Evolutionary conservation across 1,140 invertebrate genomes (phyloP).

Genomic region (Plectus sambesii): DNA sequence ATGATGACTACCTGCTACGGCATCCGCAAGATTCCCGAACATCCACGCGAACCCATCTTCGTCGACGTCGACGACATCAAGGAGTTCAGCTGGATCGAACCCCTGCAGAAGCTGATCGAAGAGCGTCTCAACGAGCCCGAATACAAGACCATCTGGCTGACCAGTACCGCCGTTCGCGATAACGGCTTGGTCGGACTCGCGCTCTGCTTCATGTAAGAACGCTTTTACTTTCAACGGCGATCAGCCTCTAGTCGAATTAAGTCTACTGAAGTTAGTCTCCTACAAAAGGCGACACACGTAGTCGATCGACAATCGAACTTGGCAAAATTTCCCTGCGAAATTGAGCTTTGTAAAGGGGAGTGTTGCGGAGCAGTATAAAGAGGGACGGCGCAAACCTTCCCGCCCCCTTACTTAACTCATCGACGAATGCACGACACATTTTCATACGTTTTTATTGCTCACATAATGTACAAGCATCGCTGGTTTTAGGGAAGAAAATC

Average conservation of each 20-base stretch:
- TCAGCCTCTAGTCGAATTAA: slow-evolving; percentile 51
- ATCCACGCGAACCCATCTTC: slow-evolving; percentile 37
- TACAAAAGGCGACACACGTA: too few relatives aligned
- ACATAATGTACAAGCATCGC: slow-evolving; percentile 13
- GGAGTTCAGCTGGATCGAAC: slow-evolving; percentile 63
- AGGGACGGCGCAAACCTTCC: too few relatives aligned
- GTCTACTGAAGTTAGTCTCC: too few relatives aligned
- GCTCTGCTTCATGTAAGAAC: slow-evolving; percentile 73
- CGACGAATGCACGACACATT: too few relatives aligned
- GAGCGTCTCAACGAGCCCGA: slow-evolving; percentile 56
- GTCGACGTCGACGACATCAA: slow-evolving; percentile 47
- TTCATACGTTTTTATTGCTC: too few relatives aligned
- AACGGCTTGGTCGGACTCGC: slow-evolving; percentile 72
- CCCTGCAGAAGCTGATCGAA: slow-evolving; percentile 45
- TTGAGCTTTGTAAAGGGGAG: too few relatives aligned
- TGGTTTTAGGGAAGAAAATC: slow-evolving; percentile 35
- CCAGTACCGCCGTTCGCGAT: slow-evolving; percentile 51
- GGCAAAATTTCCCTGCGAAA: too few relatives aligned
- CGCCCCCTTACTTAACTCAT: too few relatives aligned
- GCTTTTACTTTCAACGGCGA: slow-evolving; percentile 62
- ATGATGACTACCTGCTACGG: slow-evolving; percentile 34
- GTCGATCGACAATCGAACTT: too few relatives aligned
- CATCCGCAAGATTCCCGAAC: slow-evolving; percentile 29
- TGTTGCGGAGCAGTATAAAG: too few relatives aligned
- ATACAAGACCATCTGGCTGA: slow-evolving; percentile 56